These are phyloP conservation scores for Acholoe squamosa DNA, from an alignment of 2,888 invertebrate species.

Conservation along the genomic window DNA sequence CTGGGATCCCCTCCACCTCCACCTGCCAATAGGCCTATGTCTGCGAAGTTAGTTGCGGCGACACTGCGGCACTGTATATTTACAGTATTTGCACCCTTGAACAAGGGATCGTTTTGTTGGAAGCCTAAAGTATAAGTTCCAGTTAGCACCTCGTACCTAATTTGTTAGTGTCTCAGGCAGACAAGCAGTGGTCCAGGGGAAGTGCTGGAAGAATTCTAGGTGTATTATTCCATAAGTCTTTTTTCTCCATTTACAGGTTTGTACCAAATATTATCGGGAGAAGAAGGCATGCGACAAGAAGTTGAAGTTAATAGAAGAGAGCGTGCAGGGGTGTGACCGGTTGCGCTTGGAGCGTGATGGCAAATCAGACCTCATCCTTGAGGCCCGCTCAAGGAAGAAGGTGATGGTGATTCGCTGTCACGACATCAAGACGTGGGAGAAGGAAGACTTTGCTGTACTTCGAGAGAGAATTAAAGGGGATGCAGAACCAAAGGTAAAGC, in stretches of 20 bases:
- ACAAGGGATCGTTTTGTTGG: too few species aligned
- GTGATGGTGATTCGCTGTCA: not conserved
- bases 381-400: not conserved
- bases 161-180: too few species aligned
- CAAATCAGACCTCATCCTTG: not conserved
- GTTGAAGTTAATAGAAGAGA: not conserved
- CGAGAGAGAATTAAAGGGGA: not conserved
- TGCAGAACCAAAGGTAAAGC: not conserved
- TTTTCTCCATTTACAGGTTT: not conserved
- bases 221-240: not conserved
- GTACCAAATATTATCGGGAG: not conserved
- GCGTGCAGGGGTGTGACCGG: not conserved
- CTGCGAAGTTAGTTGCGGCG: too few species aligned
- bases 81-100: too few species aligned
- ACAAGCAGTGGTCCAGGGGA: too few species aligned
- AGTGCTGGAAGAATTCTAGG: too few species aligned
- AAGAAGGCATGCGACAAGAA: not conserved
- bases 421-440: conserved; percentile 12
- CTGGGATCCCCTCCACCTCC: too few species aligned
- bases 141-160: too few species aligned
- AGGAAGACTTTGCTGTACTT: not conserved
- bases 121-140: too few species aligned
- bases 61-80: too few species aligned
- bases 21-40: too few species aligned
- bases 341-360: not conserved